Evolutionary conservation across 1,140 invertebrate species (phyloP).

Genomic region (Nasonia vitripennis): DNA sequence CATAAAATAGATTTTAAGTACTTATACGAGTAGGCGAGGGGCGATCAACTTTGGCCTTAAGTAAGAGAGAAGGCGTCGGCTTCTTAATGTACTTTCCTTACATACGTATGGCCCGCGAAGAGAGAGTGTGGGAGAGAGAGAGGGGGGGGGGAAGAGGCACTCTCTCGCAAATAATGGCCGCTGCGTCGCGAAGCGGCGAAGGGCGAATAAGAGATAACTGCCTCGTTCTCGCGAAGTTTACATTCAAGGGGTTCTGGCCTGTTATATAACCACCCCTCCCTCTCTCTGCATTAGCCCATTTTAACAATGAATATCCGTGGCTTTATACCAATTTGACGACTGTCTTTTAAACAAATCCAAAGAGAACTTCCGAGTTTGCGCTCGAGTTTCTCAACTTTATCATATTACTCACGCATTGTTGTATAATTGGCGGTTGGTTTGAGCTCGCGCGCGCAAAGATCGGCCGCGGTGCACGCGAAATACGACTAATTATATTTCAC

Average conservation of each 20-base stretch:
- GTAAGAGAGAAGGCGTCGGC: constrained; percentile 42
- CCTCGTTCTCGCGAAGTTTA: constrained; percentile 49
- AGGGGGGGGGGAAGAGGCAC: constrained; percentile 3
- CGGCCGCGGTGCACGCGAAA: background rate
- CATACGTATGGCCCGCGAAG: background rate
- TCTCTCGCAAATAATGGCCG: constrained; percentile 44
- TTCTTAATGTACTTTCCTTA: constrained; percentile 50
- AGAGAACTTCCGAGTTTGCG: background rate
- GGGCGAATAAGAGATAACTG: constrained; percentile 48
- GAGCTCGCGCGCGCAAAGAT: background rate
- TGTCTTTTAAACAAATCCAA: constrained; percentile 47
- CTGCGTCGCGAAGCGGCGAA: constrained; percentile 30
- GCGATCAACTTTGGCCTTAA: constrained; percentile 39
- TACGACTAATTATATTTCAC: background rate
- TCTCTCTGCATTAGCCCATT: background rate
- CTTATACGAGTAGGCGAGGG: constrained; percentile 17
- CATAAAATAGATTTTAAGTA: constrained; percentile 50
- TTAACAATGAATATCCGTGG: constrained; percentile 49
- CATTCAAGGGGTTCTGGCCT: constrained; percentile 22
- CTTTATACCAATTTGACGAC: constrained; percentile 48
- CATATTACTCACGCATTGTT: constrained; percentile 40
- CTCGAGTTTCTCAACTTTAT: constrained; percentile 8
- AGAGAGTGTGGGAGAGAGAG: constrained; percentile 12
- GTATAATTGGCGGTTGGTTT: constrained; percentile 31
- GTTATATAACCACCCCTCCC: constrained; percentile 28